Conservation (phyloP, 2,888 invertebrate species). For the Agrotis ipsilon region DNA sequence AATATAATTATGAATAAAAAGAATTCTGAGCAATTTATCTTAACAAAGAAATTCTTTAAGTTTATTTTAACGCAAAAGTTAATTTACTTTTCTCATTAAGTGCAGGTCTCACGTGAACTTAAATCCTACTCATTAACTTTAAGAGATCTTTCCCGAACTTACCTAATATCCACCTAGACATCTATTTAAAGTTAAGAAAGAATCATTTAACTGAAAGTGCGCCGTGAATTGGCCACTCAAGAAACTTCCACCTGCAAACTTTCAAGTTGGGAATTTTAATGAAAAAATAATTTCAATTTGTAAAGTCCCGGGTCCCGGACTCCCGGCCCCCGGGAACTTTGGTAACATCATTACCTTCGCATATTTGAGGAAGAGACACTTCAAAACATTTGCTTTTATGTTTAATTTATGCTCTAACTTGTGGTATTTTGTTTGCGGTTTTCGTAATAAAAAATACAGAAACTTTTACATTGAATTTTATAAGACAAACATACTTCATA, state of each 20-base stretch:
- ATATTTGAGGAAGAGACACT: constrained; percentile 82
- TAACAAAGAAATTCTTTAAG: not conserved
- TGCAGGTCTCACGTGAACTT: constrained; percentile 40
- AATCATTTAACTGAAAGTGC: constrained; percentile 78
- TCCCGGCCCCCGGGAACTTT: constrained; percentile 70
- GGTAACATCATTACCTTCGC: constrained; percentile 85
- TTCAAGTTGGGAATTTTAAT: constrained; percentile 84
- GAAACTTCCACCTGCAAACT: constrained; percentile 85
- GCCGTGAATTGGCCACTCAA: constrained; percentile 81
- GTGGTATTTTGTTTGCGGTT: constrained; percentile 55
- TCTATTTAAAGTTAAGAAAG: constrained; percentile 73
- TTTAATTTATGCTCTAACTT: constrained; percentile 67
- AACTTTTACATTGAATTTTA: constrained; percentile 23
- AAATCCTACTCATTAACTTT: constrained; percentile 56
- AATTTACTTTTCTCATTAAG: constrained; percentile 33
- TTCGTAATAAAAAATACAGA: constrained; percentile 25
- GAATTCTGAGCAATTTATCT: not conserved
- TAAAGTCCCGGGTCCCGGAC: constrained; percentile 73
- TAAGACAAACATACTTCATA: not conserved
- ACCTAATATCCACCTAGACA: constrained; percentile 66
- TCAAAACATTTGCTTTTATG: constrained; percentile 75
- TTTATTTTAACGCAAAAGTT: constrained; percentile 1
- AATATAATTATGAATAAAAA: too few relatives aligned
- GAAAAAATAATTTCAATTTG: constrained; percentile 91
- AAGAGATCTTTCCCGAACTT: constrained; percentile 58